Evolutionary conservation across 2,797 vertebrate genomes (phyloP), one percentile per base, ranked within the genome.

Genomic region (Sebastiscus tertius): DNA sequence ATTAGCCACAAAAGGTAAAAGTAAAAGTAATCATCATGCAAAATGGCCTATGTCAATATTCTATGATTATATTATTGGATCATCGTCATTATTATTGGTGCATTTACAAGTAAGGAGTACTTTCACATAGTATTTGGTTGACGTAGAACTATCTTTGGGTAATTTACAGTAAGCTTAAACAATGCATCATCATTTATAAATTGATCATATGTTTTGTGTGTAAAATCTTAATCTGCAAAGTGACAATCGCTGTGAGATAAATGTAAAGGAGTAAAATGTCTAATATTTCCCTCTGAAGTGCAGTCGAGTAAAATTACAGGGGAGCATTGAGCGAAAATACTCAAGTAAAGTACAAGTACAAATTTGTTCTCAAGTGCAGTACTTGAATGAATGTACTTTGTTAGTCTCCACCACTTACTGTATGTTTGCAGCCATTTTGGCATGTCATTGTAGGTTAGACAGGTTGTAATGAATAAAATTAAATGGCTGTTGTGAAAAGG

Each of bases 41-140:
- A 39, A 39, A 39, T 39, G 36, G 0, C 12, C 36, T 12, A 1
- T 13, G 0, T 0, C 24, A 18, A 42, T 42, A 26, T 27, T 14
- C 26, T 14, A 2, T 8, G 27, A 6, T 27, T 22, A 24, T 55
- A 55, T 6, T 10, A 42, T 14, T 42, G 39, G 39, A 42, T 42
- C 39, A n/a, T 6, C 18, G 1, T 34, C 20, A 34, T 8, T 16
- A 68, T 33, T 12, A 69, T n/a, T 31, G 11, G 29, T n/a, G 65
- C 18, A 67, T 54, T 27, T 0, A 58, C 55, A 55, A 34, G 20
- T 69, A 55, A 69, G 49, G 20, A 62, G 60, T 62, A 62, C 60
- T 59, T 0, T 0, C 7, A 18, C 36, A n/a, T 14, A 36, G 20
- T 63, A 24, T 13, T 63, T 61, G 6, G 12, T n/a, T 33, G 10